Conservation (phyloP, 2,888 invertebrate species). For the Zaprionus bogoriensis region DNA sequence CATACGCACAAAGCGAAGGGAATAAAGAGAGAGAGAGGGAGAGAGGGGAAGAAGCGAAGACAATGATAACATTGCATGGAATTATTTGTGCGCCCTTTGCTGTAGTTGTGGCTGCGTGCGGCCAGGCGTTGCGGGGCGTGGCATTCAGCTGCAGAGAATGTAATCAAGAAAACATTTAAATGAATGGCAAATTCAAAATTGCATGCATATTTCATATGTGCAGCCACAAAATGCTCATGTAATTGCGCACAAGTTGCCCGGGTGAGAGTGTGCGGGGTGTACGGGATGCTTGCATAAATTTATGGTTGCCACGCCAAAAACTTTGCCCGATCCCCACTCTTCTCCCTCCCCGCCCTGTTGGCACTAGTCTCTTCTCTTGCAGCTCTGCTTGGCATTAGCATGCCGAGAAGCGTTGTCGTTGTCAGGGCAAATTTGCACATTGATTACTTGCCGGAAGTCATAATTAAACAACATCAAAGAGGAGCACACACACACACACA, state of each 20-base stretch:
- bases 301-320: constrained; percentile 49
- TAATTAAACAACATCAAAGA: constrained; percentile 71
- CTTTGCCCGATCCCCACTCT: constrained; percentile 14
- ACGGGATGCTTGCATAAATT: constrained; percentile 61
- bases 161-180: constrained; percentile 75
- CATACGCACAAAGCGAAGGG: constrained; percentile 32
- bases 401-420: constrained; percentile 29
- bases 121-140: constrained; percentile 27
- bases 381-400: constrained; percentile 48
- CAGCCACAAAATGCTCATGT: constrained; percentile 72
- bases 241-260: constrained; percentile 59
- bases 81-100: constrained; percentile 53
- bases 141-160: constrained; percentile 51
- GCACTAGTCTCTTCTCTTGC: background rate
- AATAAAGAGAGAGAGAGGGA: background rate
- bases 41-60: constrained; percentile 20
- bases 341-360: too few species aligned
- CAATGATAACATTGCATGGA: constrained; percentile 64
- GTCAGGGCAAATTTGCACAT: constrained; percentile 64
- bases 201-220: constrained; percentile 76
- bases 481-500: constrained; percentile 22
- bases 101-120: constrained; percentile 19
- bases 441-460: constrained; percentile 74
- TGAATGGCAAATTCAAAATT: constrained; percentile 75
- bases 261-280: background rate